Base-by-base conservation (phyloP, 2,888 invertebrate genomes). In the Drosophila colorata region DNA sequence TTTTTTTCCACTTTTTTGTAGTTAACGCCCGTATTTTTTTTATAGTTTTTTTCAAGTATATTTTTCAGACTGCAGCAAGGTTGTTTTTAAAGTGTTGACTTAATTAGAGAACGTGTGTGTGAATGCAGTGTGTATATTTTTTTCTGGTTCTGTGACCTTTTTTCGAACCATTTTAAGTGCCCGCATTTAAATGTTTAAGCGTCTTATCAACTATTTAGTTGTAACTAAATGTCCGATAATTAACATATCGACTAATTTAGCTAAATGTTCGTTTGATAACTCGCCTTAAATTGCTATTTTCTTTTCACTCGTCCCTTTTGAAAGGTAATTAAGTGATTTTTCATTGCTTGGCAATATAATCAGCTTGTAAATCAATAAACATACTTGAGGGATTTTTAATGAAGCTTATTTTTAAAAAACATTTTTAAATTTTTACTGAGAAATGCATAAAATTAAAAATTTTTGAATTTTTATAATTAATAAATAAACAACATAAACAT, bases 71-170 rank as follows among this genome's bases (percentile, higher is more conserved):
- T 14, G 11, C 52, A 37, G 46, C 73, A 80, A 74, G 80, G 71
- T 66, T 80, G 80, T 55, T 51, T 56, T 74, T 47, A 57, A 81
- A 69, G 73, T 78, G 64, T 68, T 73, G 49, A 67, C 68, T 78
- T 76, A 85, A 80, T 80, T 75, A 84, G 64, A 53, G 31, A 28
- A 33, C 25, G n/a, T 9, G 37, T 40, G 40, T 48, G 5, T 41
- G 37, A 35, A 44, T 20, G 40, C 25, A 18, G 9, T 40, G 25
- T 52, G 41, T 51, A 16, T 9, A 5, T 33, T 25, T 47, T 11
- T 11, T 7, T 4, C 18, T 37, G 9, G 28, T 38, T 38, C 38
- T 31, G 18, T 14, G 4, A 0, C 20, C 11, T 20, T 18, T 28
- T 28, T 28, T 20, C 14, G 14, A 16, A 47, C 16, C 28, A 5